These are phyloP conservation scores for Chionoecetes opilio DNA, from an alignment of 1,140 invertebrate species.

Conservation along the genomic window DNA sequence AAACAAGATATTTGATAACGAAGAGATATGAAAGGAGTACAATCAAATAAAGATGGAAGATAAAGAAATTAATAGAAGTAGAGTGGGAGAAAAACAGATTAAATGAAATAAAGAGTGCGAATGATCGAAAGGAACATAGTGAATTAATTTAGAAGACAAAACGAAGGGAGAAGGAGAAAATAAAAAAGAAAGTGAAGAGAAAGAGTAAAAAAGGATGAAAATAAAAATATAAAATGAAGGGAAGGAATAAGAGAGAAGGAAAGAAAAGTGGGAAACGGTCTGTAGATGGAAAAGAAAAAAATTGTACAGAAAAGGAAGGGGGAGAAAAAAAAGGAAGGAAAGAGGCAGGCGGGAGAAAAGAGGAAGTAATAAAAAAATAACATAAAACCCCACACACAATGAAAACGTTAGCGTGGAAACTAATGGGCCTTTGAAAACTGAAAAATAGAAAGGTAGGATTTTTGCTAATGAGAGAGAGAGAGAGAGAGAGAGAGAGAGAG, in stretches of 20 bases:
- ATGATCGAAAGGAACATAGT: too few relatives aligned
- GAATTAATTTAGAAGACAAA: neutral
- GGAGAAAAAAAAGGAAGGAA: neutral
- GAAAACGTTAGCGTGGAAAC: too few relatives aligned
- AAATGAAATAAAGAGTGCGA: neutral
- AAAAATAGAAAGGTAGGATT: neutral
- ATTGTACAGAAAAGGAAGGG: neutral
- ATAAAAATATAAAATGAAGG: neutral
- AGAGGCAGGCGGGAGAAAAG: neutral
- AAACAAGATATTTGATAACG: too few relatives aligned
- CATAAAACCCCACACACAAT: too few relatives aligned
- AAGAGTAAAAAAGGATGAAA: neutral
- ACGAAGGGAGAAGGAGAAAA: neutral
- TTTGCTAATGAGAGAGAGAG: neutral
- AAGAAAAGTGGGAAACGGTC: too few relatives aligned
- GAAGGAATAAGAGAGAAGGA: neutral
- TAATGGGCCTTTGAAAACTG: too few relatives aligned
- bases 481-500: neutral
- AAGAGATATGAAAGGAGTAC: too few relatives aligned
- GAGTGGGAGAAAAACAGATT: neutral
- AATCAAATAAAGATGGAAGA: neutral
- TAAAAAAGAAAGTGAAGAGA: neutral
- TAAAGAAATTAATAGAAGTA: neutral
- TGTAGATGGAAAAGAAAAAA: neutral
- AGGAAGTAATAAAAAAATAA: constrained; percentile 16